Evolutionary conservation across 2,797 vertebrate genomes (phyloP), one percentile per base, ranked within the genome.

Genomic region (Sarcoramphus papa): DNA sequence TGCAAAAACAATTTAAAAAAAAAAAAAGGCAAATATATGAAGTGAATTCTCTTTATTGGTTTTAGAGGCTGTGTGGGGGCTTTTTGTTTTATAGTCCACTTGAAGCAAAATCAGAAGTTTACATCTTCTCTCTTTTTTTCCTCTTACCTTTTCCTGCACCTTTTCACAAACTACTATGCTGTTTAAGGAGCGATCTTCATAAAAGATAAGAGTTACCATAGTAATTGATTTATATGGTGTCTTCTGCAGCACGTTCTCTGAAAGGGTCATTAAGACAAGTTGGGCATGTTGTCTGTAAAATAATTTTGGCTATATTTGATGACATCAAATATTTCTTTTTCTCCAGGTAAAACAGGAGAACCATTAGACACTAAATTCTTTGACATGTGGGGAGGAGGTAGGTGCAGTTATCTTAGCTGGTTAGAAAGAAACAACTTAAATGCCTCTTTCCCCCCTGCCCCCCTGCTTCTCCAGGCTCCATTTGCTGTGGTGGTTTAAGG

Each of bases 341-440:
- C 86, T 89, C 40, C 92, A 99, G 99, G 99, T 30, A 99, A 95
- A 98, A 99, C 98, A 3, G 99, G 99, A 35, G 98, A 98, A 37
- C 68, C 98, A 12, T 17, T 98, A 59, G 98, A 98, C 75, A 99
- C 99, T 0, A 98, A 98, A 4, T 98, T 77, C 96, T 99, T 98
- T 93, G 99, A 99, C 97, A 98, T 99, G 98, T 99, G 99, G 99
- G 98, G 98, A 73, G 99, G 99, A 99, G 99, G 99, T 99, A 98
- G 97, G 98, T 95, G 33, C 56, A 69, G 13, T 94, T 69, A 48
- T 28, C 6, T 22, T 48, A 41, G 12, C 14, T 63, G 73, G 23
- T 67, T 53, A 57, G n/a, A 86, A 15, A 65, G 22, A 88, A 94
- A 17, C 35, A 69, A 50, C 4, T 68, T 31, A 47, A 85, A 87